Evolutionary conservation across 2,888 invertebrate species (phyloP), one percentile per base, ranked within the genome.

Genomic region (Troilus luridus): DNA sequence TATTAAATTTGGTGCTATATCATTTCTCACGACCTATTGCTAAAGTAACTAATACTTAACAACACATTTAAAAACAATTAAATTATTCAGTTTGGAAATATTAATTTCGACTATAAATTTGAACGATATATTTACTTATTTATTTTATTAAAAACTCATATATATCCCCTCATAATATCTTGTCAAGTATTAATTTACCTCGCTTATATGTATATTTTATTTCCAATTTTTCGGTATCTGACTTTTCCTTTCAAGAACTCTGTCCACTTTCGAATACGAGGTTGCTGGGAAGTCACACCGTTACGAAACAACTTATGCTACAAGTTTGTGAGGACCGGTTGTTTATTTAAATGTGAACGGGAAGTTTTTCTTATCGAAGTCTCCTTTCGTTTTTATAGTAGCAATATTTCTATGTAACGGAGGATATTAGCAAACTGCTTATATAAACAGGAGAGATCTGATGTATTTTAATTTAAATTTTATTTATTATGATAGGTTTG

Each of bases 271-370:
- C 72, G 72, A 77, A 27, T 41, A 0, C 0, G 72, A 19, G 17
- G 5, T 27, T 41, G 72, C 72, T 41, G 72, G 72, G 72, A 27
- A 41, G 72, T 41, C 27, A 3, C 27, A 8, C 14, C 27, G 17
- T 77, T 77, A 77, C 27, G 72, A 77, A 27, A 77, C 21, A 17
- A 41, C 17, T 27, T 72, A 41, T 19, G 72, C 27, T 19, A 77
- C 72, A 17, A 41, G 41, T 41, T 12, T 7, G 27, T 41, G 27
- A 7, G 72, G 72, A 41, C 72, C 72, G 27, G 72, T 41, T 8
- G 27, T 17, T 27, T 17, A 77, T 77, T 77, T 77, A 77, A 77
- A 77, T 77, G 72, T 77, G 72, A 77, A 77, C 72, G 27, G 72
- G 72, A 77, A 77, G 72, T 77, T 67, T 67, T 67, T 77, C 72